phyloP scores from a whole-genome alignment of 2,888 invertebrate genomes.

The Pinctada fucata region DNA sequence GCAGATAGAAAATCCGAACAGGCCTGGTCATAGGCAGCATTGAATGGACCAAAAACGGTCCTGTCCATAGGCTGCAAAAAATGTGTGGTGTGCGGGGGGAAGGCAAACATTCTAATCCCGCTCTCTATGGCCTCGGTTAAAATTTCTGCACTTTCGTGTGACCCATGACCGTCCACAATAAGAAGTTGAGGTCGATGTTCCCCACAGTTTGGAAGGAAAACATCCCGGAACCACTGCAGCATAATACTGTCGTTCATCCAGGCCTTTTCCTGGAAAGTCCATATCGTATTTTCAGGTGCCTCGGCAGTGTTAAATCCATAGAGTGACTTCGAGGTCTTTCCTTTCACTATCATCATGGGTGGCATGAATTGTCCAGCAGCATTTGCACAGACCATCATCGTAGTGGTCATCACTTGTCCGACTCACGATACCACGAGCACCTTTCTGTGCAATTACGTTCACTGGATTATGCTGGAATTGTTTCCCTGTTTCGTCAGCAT shows the following conservation, averaged over 20 bases:
- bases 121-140: slow-evolving; percentile 13
- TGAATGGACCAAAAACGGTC: slow-evolving; percentile 45
- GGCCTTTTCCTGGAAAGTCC: slow-evolving; percentile 31
- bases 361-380: slow-evolving; percentile 15
- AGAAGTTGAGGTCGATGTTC: slow-evolving; percentile 20
- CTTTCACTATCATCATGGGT: slow-evolving; percentile 19
- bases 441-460: no score
- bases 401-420: slow-evolving; percentile 12
- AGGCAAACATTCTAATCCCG: slow-evolving; percentile 36
- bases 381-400: slow-evolving; percentile 5
- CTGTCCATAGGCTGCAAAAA: slow-evolving; percentile 43
- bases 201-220: slow-evolving; percentile 23
- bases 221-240: slow-evolving; percentile 21
- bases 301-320: slow-evolving; percentile 6
- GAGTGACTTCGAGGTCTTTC: slow-evolving; percentile 8
- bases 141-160: slow-evolving; percentile 19
- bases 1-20: background rate
- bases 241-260: slow-evolving; percentile 30
- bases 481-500: slow-evolving; percentile 19
- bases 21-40: slow-evolving; percentile 32
- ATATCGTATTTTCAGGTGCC: slow-evolving; percentile 6
- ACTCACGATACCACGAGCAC: background rate
- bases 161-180: slow-evolving; percentile 21
- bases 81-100: slow-evolving; percentile 47
- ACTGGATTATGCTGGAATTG: slow-evolving; percentile 23